A percentile compares a stretch with the other conserved stretches of the same genome.
Evolutionary conservation across 2,797 vertebrate genomes (phyloP).

Genomic region (Melanotaenia nigrans): DNA sequence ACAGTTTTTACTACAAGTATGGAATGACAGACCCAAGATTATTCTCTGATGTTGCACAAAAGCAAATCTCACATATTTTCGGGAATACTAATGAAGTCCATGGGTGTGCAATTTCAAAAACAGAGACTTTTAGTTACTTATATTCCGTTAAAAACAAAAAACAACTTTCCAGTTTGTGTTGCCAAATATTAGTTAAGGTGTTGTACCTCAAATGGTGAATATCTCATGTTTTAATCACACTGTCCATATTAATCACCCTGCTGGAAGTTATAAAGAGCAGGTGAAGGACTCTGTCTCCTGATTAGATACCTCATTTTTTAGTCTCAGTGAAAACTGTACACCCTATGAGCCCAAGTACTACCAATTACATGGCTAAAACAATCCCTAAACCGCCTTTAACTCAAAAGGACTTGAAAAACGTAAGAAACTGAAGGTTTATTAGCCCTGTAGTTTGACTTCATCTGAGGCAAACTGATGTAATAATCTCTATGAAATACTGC

Average conservation of each 20-base stretch:
- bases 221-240: slow-evolving; percentile 23
- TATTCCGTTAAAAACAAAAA: slow-evolving; percentile 5
- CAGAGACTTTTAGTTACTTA: neutral
- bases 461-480: slow-evolving; percentile 73
- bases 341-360: neutral
- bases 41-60: slow-evolving; percentile 9
- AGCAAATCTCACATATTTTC: slow-evolving; percentile 2
- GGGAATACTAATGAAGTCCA: neutral
- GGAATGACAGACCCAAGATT: slow-evolving; percentile 5
- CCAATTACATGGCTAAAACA: neutral
- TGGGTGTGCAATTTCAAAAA: neutral
- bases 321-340: neutral
- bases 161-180: slow-evolving; percentile 15
- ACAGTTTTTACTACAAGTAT: slow-evolving; percentile 18
- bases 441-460: slow-evolving; percentile 35
- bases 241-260: neutral
- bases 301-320: neutral
- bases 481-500: slow-evolving; percentile 71
- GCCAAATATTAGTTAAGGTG: slow-evolving; percentile 12
- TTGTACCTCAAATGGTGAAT: slow-evolving; percentile 24
- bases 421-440: slow-evolving; percentile 44
- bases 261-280: slow-evolving; percentile 27
- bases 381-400: neutral
- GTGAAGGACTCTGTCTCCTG: neutral
- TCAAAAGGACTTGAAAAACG: slow-evolving; percentile 2